These are phyloP conservation scores for Drosophila flavopinicola DNA, from an alignment of 2,888 invertebrate species.

Conservation along the genomic window DNA sequence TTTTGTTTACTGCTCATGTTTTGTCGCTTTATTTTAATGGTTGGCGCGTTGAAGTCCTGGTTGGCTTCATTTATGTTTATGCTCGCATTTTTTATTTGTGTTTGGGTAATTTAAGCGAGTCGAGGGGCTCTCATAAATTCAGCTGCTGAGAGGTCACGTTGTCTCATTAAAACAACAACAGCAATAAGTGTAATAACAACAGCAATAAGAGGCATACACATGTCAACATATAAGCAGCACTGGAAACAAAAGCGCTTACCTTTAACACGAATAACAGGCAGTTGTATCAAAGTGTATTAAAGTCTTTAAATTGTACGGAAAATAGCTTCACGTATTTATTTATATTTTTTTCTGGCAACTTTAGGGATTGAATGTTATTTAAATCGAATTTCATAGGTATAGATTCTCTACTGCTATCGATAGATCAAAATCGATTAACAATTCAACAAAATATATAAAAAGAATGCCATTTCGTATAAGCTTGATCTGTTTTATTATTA, in stretches of 20 bases:
- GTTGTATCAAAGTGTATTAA: neutral
- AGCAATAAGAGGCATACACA: conserved; percentile 54
- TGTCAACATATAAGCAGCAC: conserved; percentile 12
- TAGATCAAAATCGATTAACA: too few relatives aligned
- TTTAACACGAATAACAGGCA: conserved; percentile 1
- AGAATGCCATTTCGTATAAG: too few relatives aligned
- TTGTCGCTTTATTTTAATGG: conserved; percentile 79
- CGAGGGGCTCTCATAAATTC: conserved; percentile 72
- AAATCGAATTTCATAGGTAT: too few relatives aligned
- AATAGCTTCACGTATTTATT: too few relatives aligned
- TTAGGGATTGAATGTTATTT: too few relatives aligned
- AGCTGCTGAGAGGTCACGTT: conserved; percentile 68
- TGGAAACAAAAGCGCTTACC: conserved; percentile 22
- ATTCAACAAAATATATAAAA: too few relatives aligned
- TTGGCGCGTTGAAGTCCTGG: conserved; percentile 54
- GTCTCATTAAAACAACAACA: conserved; percentile 75
- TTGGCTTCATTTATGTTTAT: conserved; percentile 69
- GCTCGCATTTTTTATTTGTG: conserved; percentile 70
- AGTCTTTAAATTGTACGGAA: conserved; percentile 2
- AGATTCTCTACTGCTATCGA: too few relatives aligned
- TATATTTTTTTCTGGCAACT: too few relatives aligned
- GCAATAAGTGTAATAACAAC: conserved; percentile 62
- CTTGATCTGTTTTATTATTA: too few relatives aligned
- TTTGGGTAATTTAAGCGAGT: conserved; percentile 71
- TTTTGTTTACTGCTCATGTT: conserved; percentile 78